Evolutionary conservation across 2,888 invertebrate genomes (phyloP), one percentile per base, ranked within the genome.

Genomic region (Alcis repandata): DNA sequence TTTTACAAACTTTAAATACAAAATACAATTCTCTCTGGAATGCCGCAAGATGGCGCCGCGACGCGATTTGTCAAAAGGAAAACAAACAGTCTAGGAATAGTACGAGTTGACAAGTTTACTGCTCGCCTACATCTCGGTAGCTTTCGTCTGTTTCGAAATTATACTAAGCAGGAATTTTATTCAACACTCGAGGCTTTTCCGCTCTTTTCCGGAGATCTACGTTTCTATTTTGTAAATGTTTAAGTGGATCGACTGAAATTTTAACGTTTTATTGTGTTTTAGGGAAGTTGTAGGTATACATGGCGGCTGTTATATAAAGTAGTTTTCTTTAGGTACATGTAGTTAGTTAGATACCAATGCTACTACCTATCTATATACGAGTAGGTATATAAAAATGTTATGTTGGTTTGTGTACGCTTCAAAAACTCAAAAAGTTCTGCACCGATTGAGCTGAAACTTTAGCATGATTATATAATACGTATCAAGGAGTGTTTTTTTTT

Each of bases 61-160:
- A 79, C 87, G 81, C 88, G 84, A 89, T 91, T 90, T 91, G 91
- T 91, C 91, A 92, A 90, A 91, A 87, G 85, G 84, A 87, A 89
- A 89, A 91, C 92, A 90, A 92, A 92, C 91, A 86, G 80, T 79
- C 83, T 87, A 86, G 89, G 85, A 91, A 92, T 91, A 92, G 91
- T 90, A 86, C 79, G 79, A 82, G 90, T 85, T 92, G 92, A 92
- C 92, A 92, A 91, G 86, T 92, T 92, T 91, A 92, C 89, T 80
- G 90, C 86, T 77, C 72, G 73, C 74, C 75, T 78, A 66, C 65
- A 57, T 66, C 60, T 56, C 60, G 49, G 43, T 63, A 58, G 63
- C 53, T 74, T 73, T 71, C 76, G 73, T 73, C 74, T 76, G 79
- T 80, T 82, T 83, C 85, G 77, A 83, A 84, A 86, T 85, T 82